phyloP scores from a whole-genome alignment of 1,140 invertebrate genomes.

The Calephelis virginiensis region DNA sequence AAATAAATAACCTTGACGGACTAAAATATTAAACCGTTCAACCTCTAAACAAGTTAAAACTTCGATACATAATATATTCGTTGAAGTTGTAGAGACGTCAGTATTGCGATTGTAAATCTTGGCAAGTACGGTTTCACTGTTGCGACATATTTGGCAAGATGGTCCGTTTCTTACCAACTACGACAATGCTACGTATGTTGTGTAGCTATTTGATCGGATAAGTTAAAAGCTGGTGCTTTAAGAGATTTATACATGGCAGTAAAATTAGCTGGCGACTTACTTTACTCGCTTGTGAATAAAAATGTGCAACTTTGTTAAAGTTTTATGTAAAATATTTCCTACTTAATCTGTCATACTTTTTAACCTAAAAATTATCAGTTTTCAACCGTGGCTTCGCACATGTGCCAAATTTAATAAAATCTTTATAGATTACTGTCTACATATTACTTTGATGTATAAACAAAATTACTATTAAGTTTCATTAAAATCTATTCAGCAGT shows the following conservation, averaged over 20 bases:
- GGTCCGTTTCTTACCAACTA: slow-evolving; percentile 54
- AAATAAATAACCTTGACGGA: too few species aligned
- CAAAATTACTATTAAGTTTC: too few species aligned
- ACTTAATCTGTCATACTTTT: too few species aligned
- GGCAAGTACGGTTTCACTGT: slow-evolving; percentile 32
- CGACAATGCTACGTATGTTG: slow-evolving; percentile 51
- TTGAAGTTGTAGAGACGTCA: background rate
- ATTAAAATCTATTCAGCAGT: too few species aligned
- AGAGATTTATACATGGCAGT: slow-evolving; percentile 30
- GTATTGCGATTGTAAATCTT: slow-evolving; percentile 15
- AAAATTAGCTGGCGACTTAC: slow-evolving; percentile 18
- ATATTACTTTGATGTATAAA: too few species aligned
- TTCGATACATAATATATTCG: slow-evolving; percentile 5
- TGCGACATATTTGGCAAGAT: slow-evolving; percentile 69
- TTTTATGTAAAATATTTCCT: background rate
- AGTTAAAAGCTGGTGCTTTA: slow-evolving; percentile 43
- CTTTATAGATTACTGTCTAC: too few species aligned
- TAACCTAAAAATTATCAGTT: too few species aligned
- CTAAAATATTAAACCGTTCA: too few species aligned
- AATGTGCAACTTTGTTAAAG: slow-evolving; percentile 1
- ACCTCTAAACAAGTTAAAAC: background rate
- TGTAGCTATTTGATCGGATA: slow-evolving; percentile 49
- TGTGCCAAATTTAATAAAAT: too few species aligned
- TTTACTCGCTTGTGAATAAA: slow-evolving; percentile 12
- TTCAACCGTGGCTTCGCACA: too few species aligned